Conservation (phyloP, 2,113 vertebrate species). For the Origma solitaria region DNA sequence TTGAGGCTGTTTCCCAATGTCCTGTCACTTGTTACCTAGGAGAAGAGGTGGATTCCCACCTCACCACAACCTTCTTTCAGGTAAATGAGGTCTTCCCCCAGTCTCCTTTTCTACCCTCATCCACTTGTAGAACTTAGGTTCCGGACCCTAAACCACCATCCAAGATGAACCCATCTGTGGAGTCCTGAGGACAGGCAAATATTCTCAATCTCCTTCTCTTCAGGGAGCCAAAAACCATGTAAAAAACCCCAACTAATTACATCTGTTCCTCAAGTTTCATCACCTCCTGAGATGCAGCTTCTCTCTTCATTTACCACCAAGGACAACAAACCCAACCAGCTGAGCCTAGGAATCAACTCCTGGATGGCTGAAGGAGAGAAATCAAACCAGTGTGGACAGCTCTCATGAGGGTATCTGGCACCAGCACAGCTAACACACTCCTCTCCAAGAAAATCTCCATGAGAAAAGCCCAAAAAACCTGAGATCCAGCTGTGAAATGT, state of each 20-base stretch:
- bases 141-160: background rate
- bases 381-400: background rate
- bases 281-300: background rate
- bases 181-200: background rate
- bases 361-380: background rate
- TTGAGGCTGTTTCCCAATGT: background rate
- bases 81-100: background rate
- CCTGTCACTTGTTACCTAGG: background rate
- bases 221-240: background rate
- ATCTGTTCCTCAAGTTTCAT: background rate
- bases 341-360: background rate
- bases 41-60: background rate
- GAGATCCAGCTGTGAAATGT: background rate
- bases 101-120: background rate
- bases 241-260: background rate
- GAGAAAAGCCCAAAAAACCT: background rate
- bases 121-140: background rate
- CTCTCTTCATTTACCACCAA: background rate
- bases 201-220: background rate
- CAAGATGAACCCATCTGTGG: background rate
- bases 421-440: background rate
- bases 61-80: background rate
- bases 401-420: background rate
- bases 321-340: background rate
- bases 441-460: background rate